Conservation (phyloP, 2,113 vertebrate species). For the Carettochelys insculpta region DNA sequence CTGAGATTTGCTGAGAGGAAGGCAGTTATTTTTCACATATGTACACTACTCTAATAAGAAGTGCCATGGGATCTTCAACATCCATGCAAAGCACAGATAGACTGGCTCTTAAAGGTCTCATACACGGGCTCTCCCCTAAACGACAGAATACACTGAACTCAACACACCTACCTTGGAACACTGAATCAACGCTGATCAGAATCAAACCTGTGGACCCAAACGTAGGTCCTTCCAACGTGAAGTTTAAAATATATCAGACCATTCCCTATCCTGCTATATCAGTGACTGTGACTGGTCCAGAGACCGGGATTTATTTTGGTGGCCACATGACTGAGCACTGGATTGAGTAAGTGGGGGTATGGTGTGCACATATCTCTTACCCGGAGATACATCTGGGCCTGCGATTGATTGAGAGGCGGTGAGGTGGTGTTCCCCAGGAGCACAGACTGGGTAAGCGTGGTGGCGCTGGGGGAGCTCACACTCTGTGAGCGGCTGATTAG, state of each 20-base stretch:
- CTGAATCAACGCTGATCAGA: background rate
- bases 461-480: constrained; percentile 85
- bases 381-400: constrained; percentile 97
- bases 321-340: background rate
- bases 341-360: background rate
- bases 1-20: background rate
- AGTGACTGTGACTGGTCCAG: background rate
- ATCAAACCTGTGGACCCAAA: background rate
- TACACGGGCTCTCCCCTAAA: background rate
- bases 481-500: constrained; percentile 83
- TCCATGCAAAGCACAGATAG: constrained; percentile 33
- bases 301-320: background rate
- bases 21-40: background rate
- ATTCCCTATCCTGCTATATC: background rate
- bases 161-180: background rate
- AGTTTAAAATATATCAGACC: background rate
- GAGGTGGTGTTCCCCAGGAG: constrained; percentile 89
- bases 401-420: constrained; percentile 83
- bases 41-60: background rate
- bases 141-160: background rate
- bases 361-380: constrained; percentile 74
- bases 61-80: constrained; percentile 58
- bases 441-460: constrained; percentile 94
- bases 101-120: background rate
- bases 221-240: background rate